Base-by-base conservation (phyloP, 2,888 invertebrate species). In the Melanargia galathea region DNA sequence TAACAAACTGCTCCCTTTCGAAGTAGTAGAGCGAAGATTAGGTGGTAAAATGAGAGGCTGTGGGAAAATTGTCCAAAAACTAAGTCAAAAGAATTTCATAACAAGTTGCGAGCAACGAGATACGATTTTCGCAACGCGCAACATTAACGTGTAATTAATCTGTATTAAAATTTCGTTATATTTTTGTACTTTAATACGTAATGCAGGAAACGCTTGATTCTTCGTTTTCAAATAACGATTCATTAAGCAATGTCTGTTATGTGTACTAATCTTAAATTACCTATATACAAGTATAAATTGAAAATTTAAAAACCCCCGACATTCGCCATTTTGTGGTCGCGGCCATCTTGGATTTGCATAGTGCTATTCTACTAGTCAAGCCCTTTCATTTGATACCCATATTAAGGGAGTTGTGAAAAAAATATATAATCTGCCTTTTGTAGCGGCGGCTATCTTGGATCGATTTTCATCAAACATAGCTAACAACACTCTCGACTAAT, bases 171-270 rank as follows among this genome's bases (percentile, higher is more conserved):
- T 45, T 45, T 57, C 18, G 45, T 33, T 46, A 57, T 45, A 57
- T 46, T 45, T 20, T 20, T 16, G 11, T 57, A 35, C n/a, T 16
- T 18, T 2, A 18, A 20, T 55, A 16, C 40, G 43, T 55, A 55
- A 55, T 55, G 6, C 55, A 55, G 55, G 55, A 55, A 40, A 43
- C 35, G 33, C 13, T 52, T n/a, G n/a, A n/a, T n/a, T n/a, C n/a
- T n/a, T 35, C 18, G 52, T 52, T 52, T 20, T 11, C 51, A 52
- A 52, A 52, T 52, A 52, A 30, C 16, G 3, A 49, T 26, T 2
- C 7, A 35, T 45, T 45, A 22, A 22, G 20, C 45, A 45, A 45
- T 45, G 20, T 20, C 5, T 6, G 45, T 8, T 43, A 43, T 38
- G 38, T 1, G 38, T 13, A 38, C 1, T 38, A 38, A 38, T 38